phyloP scores from a whole-genome alignment of 2,113 vertebrate genomes.

The Podarcis muralis region DNA sequence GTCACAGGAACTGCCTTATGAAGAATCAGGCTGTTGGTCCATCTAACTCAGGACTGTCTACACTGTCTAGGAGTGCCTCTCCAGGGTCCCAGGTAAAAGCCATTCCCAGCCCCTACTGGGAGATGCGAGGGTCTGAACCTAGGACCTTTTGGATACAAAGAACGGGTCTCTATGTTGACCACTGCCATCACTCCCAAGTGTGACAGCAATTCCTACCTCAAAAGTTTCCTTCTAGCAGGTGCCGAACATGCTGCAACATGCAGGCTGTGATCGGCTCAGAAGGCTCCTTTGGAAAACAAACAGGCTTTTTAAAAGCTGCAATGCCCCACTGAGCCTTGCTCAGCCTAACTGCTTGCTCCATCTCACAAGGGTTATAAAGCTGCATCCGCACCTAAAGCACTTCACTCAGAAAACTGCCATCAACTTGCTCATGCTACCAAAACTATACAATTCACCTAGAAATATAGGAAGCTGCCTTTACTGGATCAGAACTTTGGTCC shows the following conservation, averaged over 20 bases:
- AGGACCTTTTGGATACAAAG: background rate
- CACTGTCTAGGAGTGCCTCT: background rate
- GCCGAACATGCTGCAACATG: background rate
- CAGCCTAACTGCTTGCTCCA: too few species aligned
- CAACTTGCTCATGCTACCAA: background rate
- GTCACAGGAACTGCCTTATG: background rate
- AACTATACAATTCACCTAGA: background rate
- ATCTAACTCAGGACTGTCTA: background rate
- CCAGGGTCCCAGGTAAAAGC: background rate
- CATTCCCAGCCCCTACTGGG: background rate
- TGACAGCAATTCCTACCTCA: background rate
- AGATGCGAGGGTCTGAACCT: background rate
- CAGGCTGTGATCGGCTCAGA: background rate
- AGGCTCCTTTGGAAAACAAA: background rate
- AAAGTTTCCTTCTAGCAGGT: background rate
- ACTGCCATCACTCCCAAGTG: too few species aligned
- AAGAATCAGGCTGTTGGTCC: background rate
- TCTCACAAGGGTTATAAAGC: too few species aligned
- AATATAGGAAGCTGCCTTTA: background rate
- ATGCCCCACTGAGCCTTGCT: background rate
- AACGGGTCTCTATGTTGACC: too few species aligned
- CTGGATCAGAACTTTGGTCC: too few species aligned
- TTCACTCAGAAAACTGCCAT: background rate
- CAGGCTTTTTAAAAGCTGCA: background rate
- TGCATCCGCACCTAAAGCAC: background rate